Base-by-base conservation (phyloP, 2,113 vertebrate species). In the Ammospiza caudacuta region DNA sequence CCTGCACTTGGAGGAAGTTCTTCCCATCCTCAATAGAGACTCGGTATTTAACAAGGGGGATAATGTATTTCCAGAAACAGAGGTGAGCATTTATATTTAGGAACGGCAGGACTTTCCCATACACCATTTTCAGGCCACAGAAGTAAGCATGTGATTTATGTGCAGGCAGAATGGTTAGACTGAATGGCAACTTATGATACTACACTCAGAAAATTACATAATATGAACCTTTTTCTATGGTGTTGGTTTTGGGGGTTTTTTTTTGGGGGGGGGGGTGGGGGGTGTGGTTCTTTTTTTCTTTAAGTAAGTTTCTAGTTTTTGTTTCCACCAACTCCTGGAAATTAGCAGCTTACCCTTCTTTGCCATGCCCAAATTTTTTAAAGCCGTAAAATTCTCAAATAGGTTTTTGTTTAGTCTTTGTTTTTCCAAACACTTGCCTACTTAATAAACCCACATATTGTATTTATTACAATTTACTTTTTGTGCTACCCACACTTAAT, bases 31-130 rank as follows among this genome's bases (percentile, higher is more conserved):
- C 28, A 72, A 4, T 1, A 54, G 28, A 64, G 25, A 62, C 25
- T 51, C 6, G 3, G 3, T 67, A 51, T 59, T 75, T 49, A 78
- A 57, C 0, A 0, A 67, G 15, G 5, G 5, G 9, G 3, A 73
- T 28, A 43, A 33, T 24, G 33, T 27, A 61, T 1, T 58, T 78
- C n/a, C 44, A 58, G 23, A n/a, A 79, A 3, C 9, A 77, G 31
- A 76, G 33, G 9, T 47, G 27, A 87, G 67, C 12, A 55, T 64
- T 49, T 16, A 18, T 70, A 37, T 52, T 59, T 78, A 72, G 35
- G 27, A 73, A 16, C 8, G 66, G 44, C 8, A 80, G 59, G 39
- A 64, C 87, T 74, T 95, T 27, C 39, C 25, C 9, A 2, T 7
- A 27, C 19, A 51, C 18, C 5, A 69, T 51, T 43, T 86, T 16